A percentile compares a stretch with the other conserved stretches of the same genome.
These are phyloP conservation scores for Zygaena filipendulae DNA, from an alignment of 2,888 invertebrate species.

Conservation along the genomic window DNA sequence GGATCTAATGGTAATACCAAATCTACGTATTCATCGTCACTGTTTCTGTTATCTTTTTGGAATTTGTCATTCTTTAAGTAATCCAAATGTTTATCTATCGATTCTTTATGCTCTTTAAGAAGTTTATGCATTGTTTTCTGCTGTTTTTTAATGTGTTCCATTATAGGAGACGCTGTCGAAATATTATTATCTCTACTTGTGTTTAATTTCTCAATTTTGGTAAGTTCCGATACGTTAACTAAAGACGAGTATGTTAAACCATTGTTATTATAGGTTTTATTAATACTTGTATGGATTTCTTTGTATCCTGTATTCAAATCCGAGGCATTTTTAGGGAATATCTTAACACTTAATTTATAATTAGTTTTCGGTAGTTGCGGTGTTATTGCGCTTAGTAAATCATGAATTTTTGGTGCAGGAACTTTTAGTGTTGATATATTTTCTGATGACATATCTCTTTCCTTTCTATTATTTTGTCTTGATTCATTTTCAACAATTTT, in stretches of 20 bases:
- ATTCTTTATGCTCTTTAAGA: slow-evolving; percentile 31
- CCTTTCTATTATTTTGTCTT: slow-evolving; percentile 9
- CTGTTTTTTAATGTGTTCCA: slow-evolving; percentile 22
- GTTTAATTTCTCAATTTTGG: slow-evolving; percentile 36
- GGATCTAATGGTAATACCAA: slow-evolving; percentile 18
- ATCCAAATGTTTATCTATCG: slow-evolving; percentile 33
- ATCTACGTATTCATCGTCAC: slow-evolving; percentile 19
- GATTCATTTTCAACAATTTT: slow-evolving; percentile 4
- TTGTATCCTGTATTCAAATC: slow-evolving; percentile 34
- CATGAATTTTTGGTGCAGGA: slow-evolving; percentile 20
- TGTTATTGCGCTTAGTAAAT: slow-evolving; percentile 26
- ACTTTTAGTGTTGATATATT: slow-evolving; percentile 6
- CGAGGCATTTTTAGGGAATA: slow-evolving; percentile 39
- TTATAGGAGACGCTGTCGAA: slow-evolving; percentile 7
- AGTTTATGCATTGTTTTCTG: slow-evolving; percentile 29
- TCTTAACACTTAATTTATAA: slow-evolving; percentile 45
- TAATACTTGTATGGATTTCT: slow-evolving; percentile 49
- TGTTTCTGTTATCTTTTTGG: slow-evolving; percentile 22
- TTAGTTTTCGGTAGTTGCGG: slow-evolving; percentile 22
- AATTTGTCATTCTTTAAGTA: slow-evolving; percentile 28
- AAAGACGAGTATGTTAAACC: slow-evolving; percentile 39
- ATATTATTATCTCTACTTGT: slow-evolving; percentile 15
- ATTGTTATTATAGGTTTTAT: slow-evolving; percentile 45
- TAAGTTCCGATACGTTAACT: slow-evolving; percentile 49
- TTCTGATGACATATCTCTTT: slow-evolving; percentile 10